Evolutionary conservation across 1,140 invertebrate species (phyloP).

Genomic region (Samia ricini): DNA sequence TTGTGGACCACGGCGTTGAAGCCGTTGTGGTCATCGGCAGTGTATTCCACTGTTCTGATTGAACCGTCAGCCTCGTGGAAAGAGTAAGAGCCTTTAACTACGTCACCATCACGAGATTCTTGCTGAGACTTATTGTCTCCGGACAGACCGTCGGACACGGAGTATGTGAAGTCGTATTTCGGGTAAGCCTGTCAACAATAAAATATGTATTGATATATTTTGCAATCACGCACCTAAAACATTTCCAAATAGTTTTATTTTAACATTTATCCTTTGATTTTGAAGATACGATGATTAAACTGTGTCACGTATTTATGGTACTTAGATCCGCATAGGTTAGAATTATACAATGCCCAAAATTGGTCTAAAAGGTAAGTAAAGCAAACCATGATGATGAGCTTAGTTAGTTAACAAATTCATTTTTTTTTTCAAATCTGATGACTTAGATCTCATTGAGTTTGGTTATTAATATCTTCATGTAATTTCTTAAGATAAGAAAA

Average conservation of each 20-base stretch:
- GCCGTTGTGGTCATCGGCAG: too few relatives aligned
- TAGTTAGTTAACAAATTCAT: too few relatives aligned
- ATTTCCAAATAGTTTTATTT: too few relatives aligned
- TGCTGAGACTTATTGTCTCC: conserved; percentile 77
- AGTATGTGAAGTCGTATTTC: conserved; percentile 75
- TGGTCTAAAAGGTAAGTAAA: too few relatives aligned
- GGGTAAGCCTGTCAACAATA: conserved; percentile 49
- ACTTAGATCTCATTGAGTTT: too few relatives aligned
- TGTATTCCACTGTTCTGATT: conserved; percentile 74
- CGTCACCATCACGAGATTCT: conserved; percentile 75
- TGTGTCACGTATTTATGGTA: neutral
- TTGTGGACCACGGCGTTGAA: conserved; percentile 77
- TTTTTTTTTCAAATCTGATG: too few relatives aligned
- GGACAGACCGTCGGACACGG: conserved; percentile 72
- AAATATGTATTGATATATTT: neutral
- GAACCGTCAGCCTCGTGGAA: conserved; percentile 76
- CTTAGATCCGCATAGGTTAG: too few relatives aligned
- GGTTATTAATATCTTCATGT: neutral
- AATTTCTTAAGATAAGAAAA: too few relatives aligned
- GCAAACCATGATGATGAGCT: too few relatives aligned
- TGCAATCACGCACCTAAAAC: neutral
- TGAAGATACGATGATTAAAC: too few relatives aligned
- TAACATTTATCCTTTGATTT: too few relatives aligned
- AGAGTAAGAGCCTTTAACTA: conserved; percentile 76
- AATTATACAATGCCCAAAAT: too few relatives aligned